Conservation (phyloP, 2,888 invertebrate species). For the Sesia bembeciformis region DNA sequence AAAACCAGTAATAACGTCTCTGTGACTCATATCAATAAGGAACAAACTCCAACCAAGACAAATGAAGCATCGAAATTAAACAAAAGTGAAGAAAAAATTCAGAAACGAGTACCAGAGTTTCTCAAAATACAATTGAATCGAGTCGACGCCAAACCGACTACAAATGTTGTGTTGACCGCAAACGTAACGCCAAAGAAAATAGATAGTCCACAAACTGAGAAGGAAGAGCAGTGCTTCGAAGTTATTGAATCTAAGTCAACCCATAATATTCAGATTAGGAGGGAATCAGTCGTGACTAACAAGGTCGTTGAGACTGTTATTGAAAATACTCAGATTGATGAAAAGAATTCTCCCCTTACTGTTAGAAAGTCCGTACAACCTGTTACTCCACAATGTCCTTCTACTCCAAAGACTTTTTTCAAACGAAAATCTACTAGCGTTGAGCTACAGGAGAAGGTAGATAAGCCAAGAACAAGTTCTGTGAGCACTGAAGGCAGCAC, state of each 20-base stretch:
- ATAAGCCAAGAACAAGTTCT: slow-evolving; percentile 52
- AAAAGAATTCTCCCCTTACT: slow-evolving; percentile 34
- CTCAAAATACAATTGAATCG: slow-evolving; percentile 81
- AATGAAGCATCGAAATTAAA: slow-evolving; percentile 35
- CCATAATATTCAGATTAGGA: slow-evolving; percentile 22
- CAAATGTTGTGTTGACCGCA: slow-evolving; percentile 79
- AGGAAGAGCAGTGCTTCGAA: slow-evolving; percentile 40
- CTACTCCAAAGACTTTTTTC: slow-evolving; percentile 62
- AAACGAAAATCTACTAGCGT: slow-evolving; percentile 73
- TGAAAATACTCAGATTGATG: slow-evolving; percentile 17
- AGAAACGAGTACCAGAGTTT: slow-evolving; percentile 77
- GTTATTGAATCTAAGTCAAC: slow-evolving; percentile 28
- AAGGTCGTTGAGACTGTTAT: slow-evolving; percentile 26
- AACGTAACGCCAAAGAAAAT: slow-evolving; percentile 69
- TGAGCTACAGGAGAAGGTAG: slow-evolving; percentile 61
- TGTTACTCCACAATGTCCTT: slow-evolving; percentile 43
- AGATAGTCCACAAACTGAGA: slow-evolving; percentile 46
- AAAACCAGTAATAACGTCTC: slow-evolving; percentile 66
- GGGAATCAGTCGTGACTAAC: slow-evolving; percentile 16
- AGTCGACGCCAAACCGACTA: slow-evolving; percentile 76
- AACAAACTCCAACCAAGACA: slow-evolving; percentile 33
- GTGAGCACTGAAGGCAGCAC: slow-evolving; percentile 58
- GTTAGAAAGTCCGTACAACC: slow-evolving; percentile 27
- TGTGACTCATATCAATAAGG: slow-evolving; percentile 74
- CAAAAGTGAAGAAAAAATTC: slow-evolving; percentile 54